phyloP scores from a whole-genome alignment of 2,888 invertebrate species.

The Eristalis pertinax region DNA sequence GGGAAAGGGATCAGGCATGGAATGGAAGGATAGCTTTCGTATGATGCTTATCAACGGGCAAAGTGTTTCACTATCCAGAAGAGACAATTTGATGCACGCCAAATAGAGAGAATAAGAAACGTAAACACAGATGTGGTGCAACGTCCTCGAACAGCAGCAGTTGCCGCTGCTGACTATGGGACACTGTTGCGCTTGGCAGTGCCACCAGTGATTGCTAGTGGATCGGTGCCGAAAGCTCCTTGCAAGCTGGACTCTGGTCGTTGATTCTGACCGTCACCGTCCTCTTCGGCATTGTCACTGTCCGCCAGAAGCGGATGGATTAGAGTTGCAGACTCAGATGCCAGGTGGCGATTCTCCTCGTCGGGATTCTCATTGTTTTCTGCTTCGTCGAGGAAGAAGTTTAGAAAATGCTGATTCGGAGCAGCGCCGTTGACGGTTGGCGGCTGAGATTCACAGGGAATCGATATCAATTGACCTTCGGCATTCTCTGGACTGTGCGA shows the following conservation, averaged over 20 bases:
- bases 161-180: slow-evolving; percentile 45
- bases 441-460: slow-evolving; percentile 42
- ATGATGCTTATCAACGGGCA: slow-evolving; percentile 18
- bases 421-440: background rate
- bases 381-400: slow-evolving; percentile 74
- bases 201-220: slow-evolving; percentile 33
- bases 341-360: slow-evolving; percentile 71
- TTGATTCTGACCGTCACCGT: slow-evolving; percentile 59
- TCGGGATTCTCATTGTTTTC: slow-evolving; percentile 80
- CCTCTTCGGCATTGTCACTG: slow-evolving; percentile 65
- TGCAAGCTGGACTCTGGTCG: slow-evolving; percentile 57
- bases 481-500: slow-evolving; percentile 47
- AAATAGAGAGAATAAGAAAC: slow-evolving; percentile 56
- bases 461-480: slow-evolving; percentile 54
- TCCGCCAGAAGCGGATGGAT: slow-evolving; percentile 34
- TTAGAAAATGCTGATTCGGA: slow-evolving; percentile 54
- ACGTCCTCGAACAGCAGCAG: slow-evolving; percentile 18
- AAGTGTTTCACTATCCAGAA: slow-evolving; percentile 52
- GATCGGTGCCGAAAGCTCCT: slow-evolving; percentile 62
- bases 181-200: slow-evolving; percentile 60
- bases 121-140: slow-evolving; percentile 30
- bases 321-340: background rate
- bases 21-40: background rate
- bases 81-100: slow-evolving; percentile 52
- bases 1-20: background rate